A percentile compares a stretch with the other conserved stretches of the same genome.
Conservation (phyloP, 2,797 vertebrate genomes). For the Gadopsis bispinosus region DNA sequence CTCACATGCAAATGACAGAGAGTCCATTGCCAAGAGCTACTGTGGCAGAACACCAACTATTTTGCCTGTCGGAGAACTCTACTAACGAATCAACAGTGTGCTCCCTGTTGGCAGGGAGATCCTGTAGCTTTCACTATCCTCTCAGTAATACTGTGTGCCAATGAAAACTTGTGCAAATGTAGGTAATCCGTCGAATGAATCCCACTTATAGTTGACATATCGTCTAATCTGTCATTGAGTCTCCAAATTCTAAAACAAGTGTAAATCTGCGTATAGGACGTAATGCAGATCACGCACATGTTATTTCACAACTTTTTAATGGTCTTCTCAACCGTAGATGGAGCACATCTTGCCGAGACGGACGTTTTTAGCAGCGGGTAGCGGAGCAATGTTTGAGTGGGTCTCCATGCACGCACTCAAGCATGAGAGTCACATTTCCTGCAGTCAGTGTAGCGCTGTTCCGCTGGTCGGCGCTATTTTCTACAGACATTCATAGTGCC, state of each 20-base stretch:
- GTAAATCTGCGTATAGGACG: neutral
- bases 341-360: neutral
- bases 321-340: neutral
- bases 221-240: constrained; percentile 10
- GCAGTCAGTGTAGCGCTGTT: no score
- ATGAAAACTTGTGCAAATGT: constrained; percentile 10
- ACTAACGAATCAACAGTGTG: constrained; percentile 46
- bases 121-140: constrained; percentile 11
- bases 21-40: constrained; percentile 45
- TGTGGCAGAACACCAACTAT: constrained; percentile 52
- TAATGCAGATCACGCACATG: neutral
- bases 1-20: constrained; percentile 56
- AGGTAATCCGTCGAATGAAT: constrained; percentile 24
- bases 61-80: constrained; percentile 33
- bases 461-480: no score
- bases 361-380: no score
- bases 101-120: constrained; percentile 20
- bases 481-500: no score
- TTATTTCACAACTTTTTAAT: neutral
- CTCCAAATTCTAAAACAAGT: constrained; percentile 20
- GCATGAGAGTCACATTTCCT: no score
- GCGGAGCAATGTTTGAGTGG: neutral
- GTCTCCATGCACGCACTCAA: no score
- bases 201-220: neutral
- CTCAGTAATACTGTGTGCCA: constrained; percentile 3